phyloP scores from a whole-genome alignment of 2,888 invertebrate species.

The Pollenia angustigena region DNA sequence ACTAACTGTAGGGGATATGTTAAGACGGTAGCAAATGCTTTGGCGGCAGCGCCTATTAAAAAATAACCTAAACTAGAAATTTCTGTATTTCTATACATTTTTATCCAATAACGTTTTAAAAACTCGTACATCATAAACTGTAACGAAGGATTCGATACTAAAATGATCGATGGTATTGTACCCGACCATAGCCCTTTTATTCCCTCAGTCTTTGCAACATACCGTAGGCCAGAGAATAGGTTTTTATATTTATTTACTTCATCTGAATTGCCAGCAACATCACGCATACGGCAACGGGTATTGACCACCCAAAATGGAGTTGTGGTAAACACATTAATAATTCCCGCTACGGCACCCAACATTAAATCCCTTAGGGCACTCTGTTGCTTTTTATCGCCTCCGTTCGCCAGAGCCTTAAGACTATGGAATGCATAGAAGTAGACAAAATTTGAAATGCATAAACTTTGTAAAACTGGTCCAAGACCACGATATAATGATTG shows the following conservation, averaged over 20 bases:
- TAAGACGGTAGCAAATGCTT: conserved; percentile 92
- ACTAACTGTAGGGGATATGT: conserved; percentile 95
- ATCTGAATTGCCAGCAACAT: conserved; percentile 81
- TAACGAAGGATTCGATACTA: conserved; percentile 95
- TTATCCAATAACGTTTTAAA: conserved; percentile 89
- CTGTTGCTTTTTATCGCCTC: conserved; percentile 81
- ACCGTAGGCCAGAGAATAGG: conserved; percentile 88
- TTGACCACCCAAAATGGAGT: conserved; percentile 97
- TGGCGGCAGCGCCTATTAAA: conserved; percentile 92
- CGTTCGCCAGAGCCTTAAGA: conserved; percentile 86
- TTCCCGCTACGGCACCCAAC: conserved; percentile 91
- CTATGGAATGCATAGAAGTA: conserved; percentile 97
- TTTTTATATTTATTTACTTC: conserved; percentile 83
- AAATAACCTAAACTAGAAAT: conserved; percentile 88
- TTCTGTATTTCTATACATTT: conserved; percentile 85
- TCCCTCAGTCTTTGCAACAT: conserved; percentile 91
- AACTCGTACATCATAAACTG: conserved; percentile 97
- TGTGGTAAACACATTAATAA: conserved; percentile 92
- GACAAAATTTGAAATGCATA: conserved; percentile 96
- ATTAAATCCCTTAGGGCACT: conserved; percentile 90
- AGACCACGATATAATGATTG: conserved; percentile 89
- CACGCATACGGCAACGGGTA: conserved; percentile 93
- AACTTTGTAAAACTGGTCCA: conserved; percentile 91
- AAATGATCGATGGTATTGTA: conserved; percentile 91
- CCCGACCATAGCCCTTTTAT: conserved; percentile 92